Conservation (phyloP, 2,888 invertebrate species). For the Lasius fuliginosus region DNA sequence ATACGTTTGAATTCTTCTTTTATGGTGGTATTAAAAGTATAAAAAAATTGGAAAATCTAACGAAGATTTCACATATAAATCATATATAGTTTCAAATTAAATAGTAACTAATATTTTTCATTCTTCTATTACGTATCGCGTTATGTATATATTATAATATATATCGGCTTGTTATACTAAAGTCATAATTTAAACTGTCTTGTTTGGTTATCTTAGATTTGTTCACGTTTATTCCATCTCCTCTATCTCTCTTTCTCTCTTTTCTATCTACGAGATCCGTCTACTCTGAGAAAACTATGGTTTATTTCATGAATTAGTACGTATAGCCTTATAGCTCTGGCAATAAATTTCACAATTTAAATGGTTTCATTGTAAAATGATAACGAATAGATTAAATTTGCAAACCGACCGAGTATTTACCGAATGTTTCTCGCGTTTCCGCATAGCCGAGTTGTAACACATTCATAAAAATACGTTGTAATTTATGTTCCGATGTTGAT, state of each 20-base stretch:
- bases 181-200: not conserved
- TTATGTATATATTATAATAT: not conserved
- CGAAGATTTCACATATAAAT: not conserved
- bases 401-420: conserved; percentile 42
- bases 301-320: conserved; percentile 5
- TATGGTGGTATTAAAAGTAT: not conserved
- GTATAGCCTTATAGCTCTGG: not conserved
- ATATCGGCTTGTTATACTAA: not conserved
- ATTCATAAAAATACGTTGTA: not conserved
- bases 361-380: conserved; percentile 15
- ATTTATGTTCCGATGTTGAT: conserved; percentile 2
- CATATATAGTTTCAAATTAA: not conserved
- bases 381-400: conserved; percentile 42
- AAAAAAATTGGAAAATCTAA: not conserved
- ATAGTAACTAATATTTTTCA: not conserved
- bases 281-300: not conserved
- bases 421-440: conserved; percentile 34
- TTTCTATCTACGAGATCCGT: not conserved
- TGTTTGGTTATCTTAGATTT: not conserved
- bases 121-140: not conserved
- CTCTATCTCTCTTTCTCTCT: not conserved
- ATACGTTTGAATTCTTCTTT: not conserved
- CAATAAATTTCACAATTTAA: conserved; percentile 6
- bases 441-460: conserved; percentile 1
- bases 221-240: not conserved